phyloP scores from a whole-genome alignment of 2,113 vertebrate species.

The Ceyx melanurus region DNA sequence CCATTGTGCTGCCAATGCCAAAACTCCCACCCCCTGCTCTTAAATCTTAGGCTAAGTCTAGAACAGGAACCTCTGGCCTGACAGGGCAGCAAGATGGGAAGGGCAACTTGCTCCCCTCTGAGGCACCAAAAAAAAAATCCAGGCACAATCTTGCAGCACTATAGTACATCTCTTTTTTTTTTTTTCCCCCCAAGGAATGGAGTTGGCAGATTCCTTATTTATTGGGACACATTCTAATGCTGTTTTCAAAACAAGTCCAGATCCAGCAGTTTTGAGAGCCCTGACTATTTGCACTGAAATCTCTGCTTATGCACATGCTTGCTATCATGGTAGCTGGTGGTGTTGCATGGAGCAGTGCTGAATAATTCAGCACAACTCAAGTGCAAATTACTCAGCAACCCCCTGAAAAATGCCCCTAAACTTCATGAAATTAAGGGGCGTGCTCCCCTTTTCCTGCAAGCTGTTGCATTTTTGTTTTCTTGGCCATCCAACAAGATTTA shows the following conservation, averaged over 20 bases:
- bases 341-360: slow-evolving; percentile 64
- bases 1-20: neutral
- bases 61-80: slow-evolving; percentile 18
- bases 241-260: slow-evolving; percentile 41
- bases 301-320: slow-evolving; percentile 63
- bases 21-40: neutral
- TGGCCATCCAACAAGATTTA: slow-evolving; percentile 46
- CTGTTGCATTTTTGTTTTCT: slow-evolving; percentile 46
- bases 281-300: slow-evolving; percentile 61
- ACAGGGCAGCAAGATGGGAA: neutral
- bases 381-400: slow-evolving; percentile 77
- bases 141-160: neutral
- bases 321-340: slow-evolving; percentile 69
- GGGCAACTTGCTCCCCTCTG: neutral
- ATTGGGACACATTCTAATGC: slow-evolving; percentile 5
- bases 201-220: neutral
- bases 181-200: neutral
- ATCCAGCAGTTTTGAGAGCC: neutral
- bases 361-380: slow-evolving; percentile 77
- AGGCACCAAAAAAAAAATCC: neutral
- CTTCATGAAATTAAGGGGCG: slow-evolving; percentile 28
- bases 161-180: neutral
- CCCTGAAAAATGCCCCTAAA: slow-evolving; percentile 64
- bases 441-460: neutral
- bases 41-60: slow-evolving; percentile 21